Evolutionary conservation across 2,113 vertebrate species (phyloP), one percentile per base, ranked within the genome.

Genomic region (Columbina picui): DNA sequence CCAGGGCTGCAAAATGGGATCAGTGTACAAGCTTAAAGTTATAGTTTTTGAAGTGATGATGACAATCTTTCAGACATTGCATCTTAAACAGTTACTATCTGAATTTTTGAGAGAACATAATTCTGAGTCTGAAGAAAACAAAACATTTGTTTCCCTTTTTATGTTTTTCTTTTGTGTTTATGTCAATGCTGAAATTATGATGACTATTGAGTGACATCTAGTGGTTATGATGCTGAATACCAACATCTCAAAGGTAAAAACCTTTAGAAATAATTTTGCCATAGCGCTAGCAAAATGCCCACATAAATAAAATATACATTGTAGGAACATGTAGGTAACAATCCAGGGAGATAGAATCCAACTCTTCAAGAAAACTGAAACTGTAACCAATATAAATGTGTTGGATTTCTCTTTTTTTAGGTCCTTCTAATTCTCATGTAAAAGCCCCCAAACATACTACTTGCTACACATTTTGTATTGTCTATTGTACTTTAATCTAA

Each of bases 131-230:
- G 45, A 87, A 90, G 3, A 11, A 88, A 39, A 91, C 63, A 30
- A 63, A 86, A 38, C 32, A 59, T 63, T 59, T 55, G 7, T 39
- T 60, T 27, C 49, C 18, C 9, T 30, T 20, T 74, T 75, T 7
- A 43, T 71, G 6, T 12, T 38, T 29, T 25, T 41, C 49, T 64
- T 71, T 47, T 15, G 30, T 43, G 16, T 32, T 34, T 43, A 6
- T 80, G 38, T 39, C 19, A 55, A 2, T 38, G 55, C 6, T 87
- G 63, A 13, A 89, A 92, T 78, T 45, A 56, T 75, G 36, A 27
- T 95, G 89, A 95, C 88, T 96, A 26, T 77, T 89, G 82, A 95
- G 94, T 96, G 98, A 97, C 98, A 98, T 97, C 98, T 98, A 98
- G 97, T 98, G 98, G 98, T 76, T 45, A 7, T 49, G 39, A 5